phyloP scores from a whole-genome alignment of 2,888 invertebrate genomes.

The Cerastoderma edule region DNA sequence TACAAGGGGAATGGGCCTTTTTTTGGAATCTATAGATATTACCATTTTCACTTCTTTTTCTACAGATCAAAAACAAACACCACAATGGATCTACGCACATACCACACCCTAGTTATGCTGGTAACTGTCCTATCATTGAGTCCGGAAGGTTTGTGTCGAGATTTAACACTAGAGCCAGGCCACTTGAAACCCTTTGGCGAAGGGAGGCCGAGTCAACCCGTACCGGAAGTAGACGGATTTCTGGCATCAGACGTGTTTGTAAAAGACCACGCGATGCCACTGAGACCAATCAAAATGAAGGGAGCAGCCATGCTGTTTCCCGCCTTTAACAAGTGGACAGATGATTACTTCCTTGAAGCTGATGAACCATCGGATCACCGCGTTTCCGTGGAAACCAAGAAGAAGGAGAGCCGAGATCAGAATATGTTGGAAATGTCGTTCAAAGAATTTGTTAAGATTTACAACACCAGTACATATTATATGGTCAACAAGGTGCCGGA shows the following conservation, averaged over 20 bases:
- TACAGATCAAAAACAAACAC: no score
- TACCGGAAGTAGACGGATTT: conserved; percentile 74
- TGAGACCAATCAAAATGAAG: conserved; percentile 77
- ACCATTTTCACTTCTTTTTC: no score
- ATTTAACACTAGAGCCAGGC: conserved; percentile 66
- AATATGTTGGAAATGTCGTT: conserved; percentile 73
- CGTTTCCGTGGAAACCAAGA: conserved; percentile 78
- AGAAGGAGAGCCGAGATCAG: conserved; percentile 80
- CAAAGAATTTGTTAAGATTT: conserved; percentile 76
- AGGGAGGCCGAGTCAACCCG: conserved; percentile 64
- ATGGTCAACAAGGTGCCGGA: conserved; percentile 81
- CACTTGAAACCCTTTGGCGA: conserved; percentile 78
- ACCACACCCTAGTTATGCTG: neutral
- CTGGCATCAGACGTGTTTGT: conserved; percentile 75
- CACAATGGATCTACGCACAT: neutral
- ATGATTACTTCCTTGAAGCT: conserved; percentile 77
- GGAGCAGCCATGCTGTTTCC: conserved; percentile 74
- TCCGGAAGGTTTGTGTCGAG: conserved; percentile 26
- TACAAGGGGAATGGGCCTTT: no score
- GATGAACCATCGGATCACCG: conserved; percentile 65
- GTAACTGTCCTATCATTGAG: neutral
- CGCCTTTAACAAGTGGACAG: conserved; percentile 79
- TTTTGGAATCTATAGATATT: no score
- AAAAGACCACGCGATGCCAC: conserved; percentile 68
- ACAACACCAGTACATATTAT: conserved; percentile 78